Evolutionary conservation across 2,797 vertebrate species (phyloP), one percentile per base, ranked within the genome.

Genomic region (Myripristis murdjan): DNA sequence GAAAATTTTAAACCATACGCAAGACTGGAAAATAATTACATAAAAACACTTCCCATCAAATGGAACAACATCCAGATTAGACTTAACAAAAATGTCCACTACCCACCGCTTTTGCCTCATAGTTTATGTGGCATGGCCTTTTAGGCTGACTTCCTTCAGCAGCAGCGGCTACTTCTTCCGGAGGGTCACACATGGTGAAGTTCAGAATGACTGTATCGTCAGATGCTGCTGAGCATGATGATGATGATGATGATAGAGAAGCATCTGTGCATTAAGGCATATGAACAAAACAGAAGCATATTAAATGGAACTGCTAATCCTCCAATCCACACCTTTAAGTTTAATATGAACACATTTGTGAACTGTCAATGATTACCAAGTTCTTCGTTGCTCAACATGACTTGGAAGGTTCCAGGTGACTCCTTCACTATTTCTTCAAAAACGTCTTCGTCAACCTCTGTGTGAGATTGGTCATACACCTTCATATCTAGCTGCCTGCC

Each of bases 371-470:
- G 22, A 64, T 74, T 70, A 75, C 63, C 52, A 71, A 57, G 39
- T 73, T 53, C 62, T 65, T 74, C 56, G 44, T 70, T 72, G 54
- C 12, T 47, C 65, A 70, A 8, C 26, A 16, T 52, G 22, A 61
- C 43, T 59, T 0, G 0, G 69, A 58, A 35, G n/a, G 39, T 64
- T 64, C 69, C 59, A 73, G 49, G 43, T 55, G 51, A 65, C 73
- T 70, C 49, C 51, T 65, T 60, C 23, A 72, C 48, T 44, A 73
- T 69, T 60, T 69, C 78, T 60, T 76, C 78, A 61, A 76, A 81
- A 10, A 77, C 69, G 6, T 81, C 69, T 46, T 0, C 3, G 0
- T 64, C 79, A 47, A 66, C 74, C 56, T 73, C 55, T 61, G 56
- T 70, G 60, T 63, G 22, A 63, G 64, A 66, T 15, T 73, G 44